A percentile compares a stretch with the other conserved stretches of the same genome.
Evolutionary conservation across 2,888 invertebrate genomes (phyloP).

Genomic region (Mimumesa dahlbomi): DNA sequence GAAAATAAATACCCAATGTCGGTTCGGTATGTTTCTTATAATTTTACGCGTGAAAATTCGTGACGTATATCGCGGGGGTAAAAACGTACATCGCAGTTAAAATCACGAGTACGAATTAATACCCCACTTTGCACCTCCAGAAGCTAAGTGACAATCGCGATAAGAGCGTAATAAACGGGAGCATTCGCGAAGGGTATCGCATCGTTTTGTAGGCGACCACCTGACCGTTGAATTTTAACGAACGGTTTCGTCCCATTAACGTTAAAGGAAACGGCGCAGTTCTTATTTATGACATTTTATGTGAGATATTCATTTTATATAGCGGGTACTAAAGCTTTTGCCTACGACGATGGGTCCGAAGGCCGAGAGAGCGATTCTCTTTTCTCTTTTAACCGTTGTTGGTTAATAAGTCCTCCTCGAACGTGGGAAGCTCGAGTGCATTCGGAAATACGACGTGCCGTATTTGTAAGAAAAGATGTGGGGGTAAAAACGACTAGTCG

Average conservation of each 20-base stretch:
- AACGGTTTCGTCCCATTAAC: slow-evolving; percentile 49
- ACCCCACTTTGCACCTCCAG: slow-evolving; percentile 50
- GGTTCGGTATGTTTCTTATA: too few relatives aligned
- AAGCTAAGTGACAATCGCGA: slow-evolving; percentile 46
- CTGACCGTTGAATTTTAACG: slow-evolving; percentile 57
- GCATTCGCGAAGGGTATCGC: slow-evolving; percentile 45
- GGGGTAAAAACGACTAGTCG: too few relatives aligned
- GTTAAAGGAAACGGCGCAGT: slow-evolving; percentile 25
- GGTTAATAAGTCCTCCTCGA: slow-evolving; percentile 14
- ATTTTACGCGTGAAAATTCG: too few relatives aligned
- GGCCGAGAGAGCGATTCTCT: slow-evolving; percentile 4
- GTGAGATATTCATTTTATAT: slow-evolving; percentile 18
- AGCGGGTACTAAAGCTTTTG: slow-evolving; percentile 11
- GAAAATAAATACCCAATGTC: too few relatives aligned
- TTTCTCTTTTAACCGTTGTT: too few relatives aligned
- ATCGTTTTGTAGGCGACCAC: slow-evolving; percentile 25
- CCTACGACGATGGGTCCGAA: slow-evolving; percentile 17
- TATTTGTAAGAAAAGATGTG: too few relatives aligned
- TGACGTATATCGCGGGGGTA: too few relatives aligned
- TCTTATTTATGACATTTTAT: slow-evolving; percentile 57
- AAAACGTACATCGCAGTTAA: too few relatives aligned
- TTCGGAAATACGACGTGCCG: too few relatives aligned
- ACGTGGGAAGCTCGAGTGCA: slow-evolving; percentile 29
- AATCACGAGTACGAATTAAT: slow-evolving; percentile 51
- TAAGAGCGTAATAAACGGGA: slow-evolving; percentile 56